A percentile compares a stretch with the other conserved stretches of the same genome.
These are phyloP conservation scores for Seira sanloemensis DNA, from an alignment of 2,888 invertebrate genomes.

Conservation along the genomic window DNA sequence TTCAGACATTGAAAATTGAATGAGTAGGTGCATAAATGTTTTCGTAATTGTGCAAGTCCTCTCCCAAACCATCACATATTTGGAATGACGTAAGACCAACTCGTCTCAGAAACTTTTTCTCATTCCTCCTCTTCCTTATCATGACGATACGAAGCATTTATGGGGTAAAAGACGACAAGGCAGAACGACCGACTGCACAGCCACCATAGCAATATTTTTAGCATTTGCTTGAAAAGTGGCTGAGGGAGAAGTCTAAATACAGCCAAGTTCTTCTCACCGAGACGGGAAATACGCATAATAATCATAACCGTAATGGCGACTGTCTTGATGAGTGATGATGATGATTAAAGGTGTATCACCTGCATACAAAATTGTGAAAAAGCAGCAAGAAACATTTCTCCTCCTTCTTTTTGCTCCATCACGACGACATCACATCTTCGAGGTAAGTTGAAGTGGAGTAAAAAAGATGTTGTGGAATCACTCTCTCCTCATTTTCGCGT, in stretches of 20 bases:
- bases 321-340: constrained; percentile 55
- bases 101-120: neutral
- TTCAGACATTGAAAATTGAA: too few species aligned
- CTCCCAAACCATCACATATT: too few species aligned
- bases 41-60: too few species aligned
- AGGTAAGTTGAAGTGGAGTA: neutral
- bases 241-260: neutral
- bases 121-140: neutral
- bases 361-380: constrained; percentile 38
- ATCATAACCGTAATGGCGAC: constrained; percentile 33
- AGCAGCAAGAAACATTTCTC: neutral
- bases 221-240: neutral
- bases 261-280: neutral
- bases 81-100: neutral
- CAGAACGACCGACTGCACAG: neutral
- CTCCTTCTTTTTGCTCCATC: neutral
- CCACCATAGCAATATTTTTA: neutral
- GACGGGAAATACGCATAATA: constrained; percentile 19
- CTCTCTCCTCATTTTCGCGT: constrained; percentile 16
- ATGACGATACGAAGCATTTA: neutral
- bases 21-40: too few species aligned
- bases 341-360: constrained; percentile 53
- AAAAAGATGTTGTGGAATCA: neutral
- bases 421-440: neutral
- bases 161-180: constrained; percentile 14